These are phyloP conservation scores for Didymodactylos carnosus DNA, from an alignment of 2,888 invertebrate species.

Conservation along the genomic window DNA sequence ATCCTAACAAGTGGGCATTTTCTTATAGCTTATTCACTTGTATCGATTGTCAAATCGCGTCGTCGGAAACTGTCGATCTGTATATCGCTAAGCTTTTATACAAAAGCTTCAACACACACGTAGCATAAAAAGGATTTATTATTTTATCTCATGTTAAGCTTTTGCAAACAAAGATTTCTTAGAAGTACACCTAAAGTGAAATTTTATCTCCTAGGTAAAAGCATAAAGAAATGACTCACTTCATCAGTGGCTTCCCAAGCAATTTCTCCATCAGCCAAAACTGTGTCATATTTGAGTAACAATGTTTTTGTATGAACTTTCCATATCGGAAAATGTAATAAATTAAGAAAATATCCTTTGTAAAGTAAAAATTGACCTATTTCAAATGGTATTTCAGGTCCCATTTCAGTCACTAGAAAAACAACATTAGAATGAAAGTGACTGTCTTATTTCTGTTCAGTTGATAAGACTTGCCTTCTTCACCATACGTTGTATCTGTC, in stretches of 20 bases:
- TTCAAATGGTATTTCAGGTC: not conserved
- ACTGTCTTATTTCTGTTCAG: not conserved
- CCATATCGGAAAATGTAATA: not conserved
- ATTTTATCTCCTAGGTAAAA: no score
- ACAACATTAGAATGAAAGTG: not conserved
- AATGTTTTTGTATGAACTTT: not conserved
- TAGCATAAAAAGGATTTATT: no score
- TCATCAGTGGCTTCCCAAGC: constrained; percentile 1
- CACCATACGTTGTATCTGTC: not conserved
- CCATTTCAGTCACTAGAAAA: not conserved
- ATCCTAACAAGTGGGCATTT: no score
- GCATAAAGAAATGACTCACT: no score
- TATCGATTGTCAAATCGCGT: no score
- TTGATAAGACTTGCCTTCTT: not conserved
- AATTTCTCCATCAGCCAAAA: not conserved
- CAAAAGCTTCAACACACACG: no score
- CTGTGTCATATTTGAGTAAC: not conserved
- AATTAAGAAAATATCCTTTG: not conserved
- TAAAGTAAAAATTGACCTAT: not conserved
- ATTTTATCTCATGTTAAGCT: no score
- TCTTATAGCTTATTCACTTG: no score
- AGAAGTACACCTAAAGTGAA: no score
- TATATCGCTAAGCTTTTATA: no score
- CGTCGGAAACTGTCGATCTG: no score
- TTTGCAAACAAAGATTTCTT: no score